Conservation (phyloP, 2,888 invertebrate genomes). For the Bedellia somnulentella region DNA sequence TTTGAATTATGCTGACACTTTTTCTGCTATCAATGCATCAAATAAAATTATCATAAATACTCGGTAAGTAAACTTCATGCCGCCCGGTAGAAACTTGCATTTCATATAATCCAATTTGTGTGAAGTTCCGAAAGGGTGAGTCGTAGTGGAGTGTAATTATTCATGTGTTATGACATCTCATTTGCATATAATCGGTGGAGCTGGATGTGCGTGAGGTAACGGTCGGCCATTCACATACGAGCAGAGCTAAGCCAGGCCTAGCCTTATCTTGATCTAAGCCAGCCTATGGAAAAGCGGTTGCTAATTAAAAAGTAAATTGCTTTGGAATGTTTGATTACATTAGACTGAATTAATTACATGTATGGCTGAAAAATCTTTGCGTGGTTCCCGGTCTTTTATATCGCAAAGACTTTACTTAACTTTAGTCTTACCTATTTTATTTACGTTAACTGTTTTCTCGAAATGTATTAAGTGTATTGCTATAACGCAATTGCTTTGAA, state of each 20-base stretch:
- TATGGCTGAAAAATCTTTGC: conserved; percentile 37
- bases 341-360: conserved; percentile 39
- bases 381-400: too few species aligned
- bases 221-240: conserved; percentile 56
- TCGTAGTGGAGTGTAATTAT: conserved; percentile 55
- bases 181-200: conserved; percentile 54
- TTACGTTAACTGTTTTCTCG: too few species aligned
- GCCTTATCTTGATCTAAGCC: conserved; percentile 47
- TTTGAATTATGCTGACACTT: too few species aligned
- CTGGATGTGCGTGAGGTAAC: conserved; percentile 47
- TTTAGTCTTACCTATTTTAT: too few species aligned
- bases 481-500: too few species aligned
- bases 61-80: too few species aligned
- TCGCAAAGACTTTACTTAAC: too few species aligned
- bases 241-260: conserved; percentile 11
- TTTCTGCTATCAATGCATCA: too few species aligned
- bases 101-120: conserved; percentile 57
- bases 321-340: conserved; percentile 31
- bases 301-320: conserved; percentile 58
- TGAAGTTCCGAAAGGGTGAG: conserved; percentile 48
- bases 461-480: too few species aligned
- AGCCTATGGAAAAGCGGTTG: conserved; percentile 54
- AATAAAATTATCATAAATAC: too few species aligned
- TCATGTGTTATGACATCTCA: conserved; percentile 60
- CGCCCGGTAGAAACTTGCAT: conserved; percentile 48